These are phyloP conservation scores for Ptychochromis oligacanthus DNA, from an alignment of 2,113 vertebrate genomes.

Conservation along the genomic window DNA sequence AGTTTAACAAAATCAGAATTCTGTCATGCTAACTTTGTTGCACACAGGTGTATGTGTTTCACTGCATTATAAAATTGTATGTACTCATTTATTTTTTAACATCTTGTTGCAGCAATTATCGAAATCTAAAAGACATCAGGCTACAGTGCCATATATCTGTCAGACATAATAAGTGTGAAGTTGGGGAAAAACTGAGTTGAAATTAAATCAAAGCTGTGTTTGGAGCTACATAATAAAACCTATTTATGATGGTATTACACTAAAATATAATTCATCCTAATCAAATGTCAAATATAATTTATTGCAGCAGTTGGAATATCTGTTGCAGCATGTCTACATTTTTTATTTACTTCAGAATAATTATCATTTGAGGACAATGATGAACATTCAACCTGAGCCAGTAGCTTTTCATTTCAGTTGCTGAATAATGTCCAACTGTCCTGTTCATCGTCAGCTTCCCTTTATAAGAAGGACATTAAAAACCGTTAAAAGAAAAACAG, in stretches of 20 bases:
- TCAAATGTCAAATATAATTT: not conserved
- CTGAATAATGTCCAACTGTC: not conserved
- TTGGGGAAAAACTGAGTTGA: not conserved
- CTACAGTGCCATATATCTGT: not conserved
- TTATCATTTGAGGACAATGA: not conserved
- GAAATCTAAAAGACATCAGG: not conserved
- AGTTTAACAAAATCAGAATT: not conserved
- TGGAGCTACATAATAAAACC: not conserved
- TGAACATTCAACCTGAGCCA: not conserved
- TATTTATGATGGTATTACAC: not conserved
- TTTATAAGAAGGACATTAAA: not conserved
- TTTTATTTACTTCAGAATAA: not conserved
- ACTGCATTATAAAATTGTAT: not conserved
- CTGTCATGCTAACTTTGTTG: not conserved
- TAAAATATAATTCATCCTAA: not conserved
- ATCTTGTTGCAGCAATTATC: not conserved
- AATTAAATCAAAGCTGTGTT: not conserved
- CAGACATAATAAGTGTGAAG: not conserved
- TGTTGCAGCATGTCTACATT: not conserved
- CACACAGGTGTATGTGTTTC: not conserved
- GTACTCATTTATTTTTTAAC: not conserved
- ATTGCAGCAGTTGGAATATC: not conserved
- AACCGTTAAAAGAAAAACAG: not conserved
- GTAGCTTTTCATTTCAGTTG: not conserved
- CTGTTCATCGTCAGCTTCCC: constrained; percentile 34